Evolutionary conservation across 2,113 vertebrate genomes (phyloP), one percentile per base, ranked within the genome.

Genomic region (Patagioenas fasciata): DNA sequence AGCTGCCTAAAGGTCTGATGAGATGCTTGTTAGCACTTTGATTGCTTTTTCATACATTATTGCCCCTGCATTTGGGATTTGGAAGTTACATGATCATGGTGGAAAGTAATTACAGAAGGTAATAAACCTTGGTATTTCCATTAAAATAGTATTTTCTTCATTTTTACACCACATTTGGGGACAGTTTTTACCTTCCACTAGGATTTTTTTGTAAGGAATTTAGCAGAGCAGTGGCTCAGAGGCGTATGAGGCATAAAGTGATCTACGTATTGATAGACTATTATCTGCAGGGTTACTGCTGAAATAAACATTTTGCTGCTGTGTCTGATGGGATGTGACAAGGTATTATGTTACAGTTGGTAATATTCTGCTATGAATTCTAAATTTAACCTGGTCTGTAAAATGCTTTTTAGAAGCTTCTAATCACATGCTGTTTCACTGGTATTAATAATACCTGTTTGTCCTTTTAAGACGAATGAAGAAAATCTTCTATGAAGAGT

Each of bases 391-490:
- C 3, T 7, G 32, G 26, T 28, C 38, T 65, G 15, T 85, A 73
- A 77, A 67, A 69, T 87, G 54, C 24, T 78, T 97, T 91, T 80
- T 48, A 31, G 51, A 83, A 32, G 32, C 73, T 88, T 83, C 69
- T 88, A 47, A 82, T 74, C 11, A 14, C 21, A 28, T 51, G 13
- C 62, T 80, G 8, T 93, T 85, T 89, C 42, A 40, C 64, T 96
- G 67, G 95, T 91, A 67, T 62, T 71, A 74, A 81, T 93, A 40
- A 69, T 95, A 58, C 50, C 80, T 97, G 28, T 94, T 94, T 96
- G 94, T 94, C 84, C 75, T 95, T 97, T 97, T 93, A 97, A 97
- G 97, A 73, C 5, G 34, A 95, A 96, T 93, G 97, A 96, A 90
- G 91, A 92, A 85, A 85, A 80, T 71, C 78, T 79, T 92, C 91